Evolutionary conservation across 92 coral and sea anemone species (phyloP).

Genomic region (Siderastrea radians): DNA sequence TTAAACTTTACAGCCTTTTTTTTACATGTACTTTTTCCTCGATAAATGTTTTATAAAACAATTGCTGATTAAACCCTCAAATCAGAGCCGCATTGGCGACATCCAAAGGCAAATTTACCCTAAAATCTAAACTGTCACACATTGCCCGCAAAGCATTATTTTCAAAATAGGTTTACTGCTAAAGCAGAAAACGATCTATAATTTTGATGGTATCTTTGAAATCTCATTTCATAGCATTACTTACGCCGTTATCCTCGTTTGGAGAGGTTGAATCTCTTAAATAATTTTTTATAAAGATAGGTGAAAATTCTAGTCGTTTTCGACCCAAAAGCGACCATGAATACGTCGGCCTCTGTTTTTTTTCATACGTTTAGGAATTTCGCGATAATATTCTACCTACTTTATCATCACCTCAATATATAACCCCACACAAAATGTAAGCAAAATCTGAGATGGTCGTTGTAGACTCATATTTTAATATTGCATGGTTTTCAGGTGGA

Average conservation of each 20-base stretch:
- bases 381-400: conserved; percentile 14
- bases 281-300: conserved; percentile 3
- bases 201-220: neutral
- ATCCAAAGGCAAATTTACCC: neutral
- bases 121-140: neutral
- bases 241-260: neutral
- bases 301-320: neutral
- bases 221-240: neutral
- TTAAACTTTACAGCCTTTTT: conserved; percentile 9
- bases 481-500: conserved; percentile 27
- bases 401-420: conserved; percentile 6
- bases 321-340: neutral
- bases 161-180: neutral
- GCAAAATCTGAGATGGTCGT: neutral
- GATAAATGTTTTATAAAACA: conserved; percentile 1
- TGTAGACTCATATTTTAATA: conserved; percentile 15
- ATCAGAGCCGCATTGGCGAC: neutral
- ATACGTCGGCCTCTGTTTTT: neutral
- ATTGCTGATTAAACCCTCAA: neutral
- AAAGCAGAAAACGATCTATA: neutral
- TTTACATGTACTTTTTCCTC: neutral
- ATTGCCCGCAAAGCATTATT: neutral
- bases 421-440: neutral
- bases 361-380: neutral
- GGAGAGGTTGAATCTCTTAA: neutral